These are phyloP conservation scores for Volucella inflata DNA, from an alignment of 2,888 invertebrate species.

Conservation along the genomic window DNA sequence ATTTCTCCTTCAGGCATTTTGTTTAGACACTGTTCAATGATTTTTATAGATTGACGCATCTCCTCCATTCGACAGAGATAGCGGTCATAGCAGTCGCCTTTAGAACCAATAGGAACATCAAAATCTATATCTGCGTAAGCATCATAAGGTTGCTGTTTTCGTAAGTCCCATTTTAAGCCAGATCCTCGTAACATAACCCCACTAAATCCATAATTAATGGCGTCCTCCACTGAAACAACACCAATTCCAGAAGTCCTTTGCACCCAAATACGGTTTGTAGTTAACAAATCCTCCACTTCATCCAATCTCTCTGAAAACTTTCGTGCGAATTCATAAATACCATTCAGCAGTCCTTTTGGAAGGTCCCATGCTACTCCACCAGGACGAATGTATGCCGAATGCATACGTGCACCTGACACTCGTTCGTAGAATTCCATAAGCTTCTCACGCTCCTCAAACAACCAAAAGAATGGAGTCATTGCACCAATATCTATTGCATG, in stretches of 20 bases:
- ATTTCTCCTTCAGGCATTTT: slow-evolving; percentile 92
- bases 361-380: slow-evolving; percentile 92
- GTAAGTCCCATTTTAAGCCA: slow-evolving; percentile 94
- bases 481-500: slow-evolving; percentile 93
- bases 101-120: slow-evolving; percentile 91
- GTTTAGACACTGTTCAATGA: slow-evolving; percentile 93
- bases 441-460: slow-evolving; percentile 95
- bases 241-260: slow-evolving; percentile 91
- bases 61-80: slow-evolving; percentile 88
- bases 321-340: slow-evolving; percentile 88
- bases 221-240: slow-evolving; percentile 89
- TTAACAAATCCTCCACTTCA: slow-evolving; percentile 92
- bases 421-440: slow-evolving; percentile 93
- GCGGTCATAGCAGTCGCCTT: slow-evolving; percentile 94
- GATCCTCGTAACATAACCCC: slow-evolving; percentile 92
- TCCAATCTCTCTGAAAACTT: slow-evolving; percentile 90
- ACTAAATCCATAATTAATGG: slow-evolving; percentile 89
- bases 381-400: slow-evolving; percentile 91
- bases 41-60: slow-evolving; percentile 90
- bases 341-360: slow-evolving; percentile 91
- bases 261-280: slow-evolving; percentile 90
- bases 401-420: slow-evolving; percentile 92
- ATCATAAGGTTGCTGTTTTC: slow-evolving; percentile 93
- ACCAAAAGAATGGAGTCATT: slow-evolving; percentile 95
- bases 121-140: slow-evolving; percentile 92